phyloP scores from a whole-genome alignment of 2,888 invertebrate species.

The Noctua comes region DNA sequence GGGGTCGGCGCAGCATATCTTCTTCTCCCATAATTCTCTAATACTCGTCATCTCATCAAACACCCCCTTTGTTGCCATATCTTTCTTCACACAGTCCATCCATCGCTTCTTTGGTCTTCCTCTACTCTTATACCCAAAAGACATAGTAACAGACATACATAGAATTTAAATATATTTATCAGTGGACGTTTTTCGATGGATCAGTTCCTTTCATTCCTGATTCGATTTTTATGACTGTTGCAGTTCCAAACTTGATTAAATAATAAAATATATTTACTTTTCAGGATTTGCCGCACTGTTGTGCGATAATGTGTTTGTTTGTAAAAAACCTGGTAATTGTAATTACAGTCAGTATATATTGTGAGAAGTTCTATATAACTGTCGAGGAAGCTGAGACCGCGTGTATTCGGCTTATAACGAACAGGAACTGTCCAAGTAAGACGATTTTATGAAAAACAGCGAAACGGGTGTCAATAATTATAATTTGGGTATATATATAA shows the following conservation, averaged over 20 bases:
- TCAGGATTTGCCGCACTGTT: neutral
- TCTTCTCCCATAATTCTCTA: too few species aligned
- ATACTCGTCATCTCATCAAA: too few species aligned
- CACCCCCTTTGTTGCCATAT: too few species aligned
- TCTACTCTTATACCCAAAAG: too few species aligned
- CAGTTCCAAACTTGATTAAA: neutral
- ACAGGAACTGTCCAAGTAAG: too few species aligned
- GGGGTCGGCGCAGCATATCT: too few species aligned
- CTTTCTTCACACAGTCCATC: too few species aligned
- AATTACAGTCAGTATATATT: neutral
- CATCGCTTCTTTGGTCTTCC: too few species aligned
- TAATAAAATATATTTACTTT: neutral
- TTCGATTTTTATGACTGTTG: neutral
- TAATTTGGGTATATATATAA: neutral
- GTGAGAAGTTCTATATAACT: constrained; percentile 10
- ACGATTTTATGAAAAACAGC: neutral
- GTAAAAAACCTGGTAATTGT: neutral
- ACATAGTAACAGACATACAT: too few species aligned
- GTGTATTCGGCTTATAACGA: neutral
- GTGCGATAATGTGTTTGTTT: neutral
- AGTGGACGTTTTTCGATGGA: too few species aligned
- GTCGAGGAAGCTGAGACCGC: neutral
- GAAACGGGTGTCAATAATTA: neutral
- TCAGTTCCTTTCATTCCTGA: neutral
- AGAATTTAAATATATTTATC: too few species aligned